These are phyloP conservation scores for Alca torda DNA, from an alignment of 2,797 vertebrate genomes.

Conservation along the genomic window DNA sequence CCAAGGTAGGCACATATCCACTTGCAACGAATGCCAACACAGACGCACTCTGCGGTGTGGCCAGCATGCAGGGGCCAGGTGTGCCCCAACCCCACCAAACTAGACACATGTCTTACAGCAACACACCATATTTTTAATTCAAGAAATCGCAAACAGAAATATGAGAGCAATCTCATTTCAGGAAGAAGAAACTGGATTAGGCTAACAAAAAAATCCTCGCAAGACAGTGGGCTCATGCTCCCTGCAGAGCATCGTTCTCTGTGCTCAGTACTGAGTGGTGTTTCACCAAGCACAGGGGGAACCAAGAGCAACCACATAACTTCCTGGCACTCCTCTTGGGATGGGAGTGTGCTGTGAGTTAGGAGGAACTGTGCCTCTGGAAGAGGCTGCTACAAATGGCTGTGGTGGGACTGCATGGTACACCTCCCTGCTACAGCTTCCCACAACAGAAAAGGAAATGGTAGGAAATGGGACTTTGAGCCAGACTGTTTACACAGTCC, in stretches of 20 bases:
- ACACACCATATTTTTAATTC: not conserved
- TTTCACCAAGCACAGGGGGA: not conserved
- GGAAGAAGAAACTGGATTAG: not conserved
- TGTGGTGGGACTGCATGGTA: not conserved
- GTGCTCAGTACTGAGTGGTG: accelerated
- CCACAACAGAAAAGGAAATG: not conserved
- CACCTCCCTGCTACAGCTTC: not conserved
- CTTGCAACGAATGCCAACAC: not conserved
- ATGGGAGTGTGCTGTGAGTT: not conserved
- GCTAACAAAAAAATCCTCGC: not conserved
- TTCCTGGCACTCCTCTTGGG: not conserved
- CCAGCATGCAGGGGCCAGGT: accelerated
- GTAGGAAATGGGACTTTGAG: not conserved
- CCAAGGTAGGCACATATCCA: not conserved
- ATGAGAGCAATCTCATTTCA: not conserved
- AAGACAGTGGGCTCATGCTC: not conserved
- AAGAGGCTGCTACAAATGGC: not conserved
- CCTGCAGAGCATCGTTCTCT: not conserved
- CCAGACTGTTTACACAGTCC: not conserved
- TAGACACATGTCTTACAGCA: not conserved
- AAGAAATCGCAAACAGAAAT: not conserved
- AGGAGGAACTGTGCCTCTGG: not conserved
- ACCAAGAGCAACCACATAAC: not conserved
- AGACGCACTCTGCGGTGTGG: accelerated
- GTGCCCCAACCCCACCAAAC: not conserved